phyloP scores from a whole-genome alignment of 2,888 invertebrate genomes.

The Blastobasis lacticolella region DNA sequence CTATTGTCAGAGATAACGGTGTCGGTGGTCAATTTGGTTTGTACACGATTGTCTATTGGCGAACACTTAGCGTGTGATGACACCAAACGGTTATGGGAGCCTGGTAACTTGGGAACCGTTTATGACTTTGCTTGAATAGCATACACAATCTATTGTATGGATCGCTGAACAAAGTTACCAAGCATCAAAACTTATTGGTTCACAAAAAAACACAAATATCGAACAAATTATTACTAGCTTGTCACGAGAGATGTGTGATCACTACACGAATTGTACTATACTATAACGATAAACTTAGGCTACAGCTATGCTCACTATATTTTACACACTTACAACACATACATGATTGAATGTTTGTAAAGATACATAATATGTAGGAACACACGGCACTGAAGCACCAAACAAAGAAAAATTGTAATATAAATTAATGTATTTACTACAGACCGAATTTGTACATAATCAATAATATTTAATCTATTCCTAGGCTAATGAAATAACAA shows the following conservation, averaged over 20 bases:
- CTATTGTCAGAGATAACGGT: constrained; percentile 68
- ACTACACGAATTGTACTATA: neutral
- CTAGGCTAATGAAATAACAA: too few species aligned
- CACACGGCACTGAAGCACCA: constrained; percentile 15
- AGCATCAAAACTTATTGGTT: too few species aligned
- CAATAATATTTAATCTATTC: neutral
- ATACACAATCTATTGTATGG: too few species aligned
- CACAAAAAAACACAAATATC: neutral
- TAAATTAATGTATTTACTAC: neutral
- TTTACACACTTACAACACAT: neutral
- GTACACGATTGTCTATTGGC: constrained; percentile 31
- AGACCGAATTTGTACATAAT: neutral
- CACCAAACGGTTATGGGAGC: constrained; percentile 39
- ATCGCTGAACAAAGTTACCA: too few species aligned
- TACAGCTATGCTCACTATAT: constrained; percentile 22
- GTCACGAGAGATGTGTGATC: constrained; percentile 3
- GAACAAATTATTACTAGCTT: constrained; percentile 4
- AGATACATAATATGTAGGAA: too few species aligned
- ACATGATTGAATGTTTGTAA: too few species aligned
- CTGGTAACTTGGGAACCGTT: constrained; percentile 19
- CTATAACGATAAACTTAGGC: constrained; percentile 10
- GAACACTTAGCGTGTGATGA: constrained; percentile 18
- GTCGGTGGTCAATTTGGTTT: constrained; percentile 72
- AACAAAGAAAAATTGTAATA: constrained; percentile 5
- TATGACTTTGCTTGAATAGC: too few species aligned